These are phyloP conservation scores for Drosophila busckii DNA, from an alignment of 1,140 invertebrate genomes.

Conservation along the genomic window DNA sequence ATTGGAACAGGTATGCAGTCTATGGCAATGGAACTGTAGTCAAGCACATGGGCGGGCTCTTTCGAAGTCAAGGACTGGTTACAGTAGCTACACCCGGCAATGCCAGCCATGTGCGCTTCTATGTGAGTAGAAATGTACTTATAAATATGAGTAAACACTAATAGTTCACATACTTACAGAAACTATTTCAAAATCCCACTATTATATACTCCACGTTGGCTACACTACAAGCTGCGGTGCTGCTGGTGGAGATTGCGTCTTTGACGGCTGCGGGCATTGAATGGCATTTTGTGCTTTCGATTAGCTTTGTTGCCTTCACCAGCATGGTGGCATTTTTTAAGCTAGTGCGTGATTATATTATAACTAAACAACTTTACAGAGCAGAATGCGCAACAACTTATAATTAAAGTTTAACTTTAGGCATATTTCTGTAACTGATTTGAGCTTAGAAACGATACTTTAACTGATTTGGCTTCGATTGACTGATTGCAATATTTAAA, in stretches of 20 bases:
- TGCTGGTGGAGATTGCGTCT: slow-evolving; percentile 88
- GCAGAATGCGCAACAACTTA: slow-evolving; percentile 84
- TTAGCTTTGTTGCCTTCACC: slow-evolving; percentile 90
- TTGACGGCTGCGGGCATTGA: slow-evolving; percentile 86
- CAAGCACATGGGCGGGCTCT: slow-evolving; percentile 88
- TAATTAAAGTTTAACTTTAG: slow-evolving; percentile 19
- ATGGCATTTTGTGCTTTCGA: slow-evolving; percentile 94
- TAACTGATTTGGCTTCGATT: too few relatives aligned
- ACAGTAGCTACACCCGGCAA: slow-evolving; percentile 91
- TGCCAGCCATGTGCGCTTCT: slow-evolving; percentile 88
- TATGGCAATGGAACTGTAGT: slow-evolving; percentile 90
- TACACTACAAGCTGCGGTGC: slow-evolving; percentile 85
- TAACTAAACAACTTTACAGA: slow-evolving; percentile 90
- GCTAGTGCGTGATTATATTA: slow-evolving; percentile 90
- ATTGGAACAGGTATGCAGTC: slow-evolving; percentile 86
- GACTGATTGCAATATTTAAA: too few relatives aligned
- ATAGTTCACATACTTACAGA: slow-evolving; percentile 81
- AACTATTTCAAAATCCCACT: slow-evolving; percentile 92
- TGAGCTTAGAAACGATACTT: too few relatives aligned
- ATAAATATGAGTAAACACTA: not conserved
- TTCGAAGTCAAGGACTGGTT: slow-evolving; percentile 87
- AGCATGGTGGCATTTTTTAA: slow-evolving; percentile 96
- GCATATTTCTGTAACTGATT: not conserved
- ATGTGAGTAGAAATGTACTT: slow-evolving; percentile 84
- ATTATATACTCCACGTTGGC: slow-evolving; percentile 87